Base-by-base conservation (phyloP, 2,113 vertebrate genomes). In the Pterocles burchelli region DNA sequence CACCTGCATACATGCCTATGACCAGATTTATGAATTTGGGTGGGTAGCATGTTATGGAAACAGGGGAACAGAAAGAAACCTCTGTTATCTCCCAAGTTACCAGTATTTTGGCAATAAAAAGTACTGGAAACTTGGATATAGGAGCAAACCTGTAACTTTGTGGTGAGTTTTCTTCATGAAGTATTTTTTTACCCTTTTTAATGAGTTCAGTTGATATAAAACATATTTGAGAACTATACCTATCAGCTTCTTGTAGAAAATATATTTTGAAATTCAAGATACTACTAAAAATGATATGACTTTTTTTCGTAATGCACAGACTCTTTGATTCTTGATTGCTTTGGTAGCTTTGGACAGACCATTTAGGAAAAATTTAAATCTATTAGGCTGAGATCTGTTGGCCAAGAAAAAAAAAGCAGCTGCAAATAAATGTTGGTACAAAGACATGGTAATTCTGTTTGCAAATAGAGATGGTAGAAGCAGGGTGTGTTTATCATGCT, bases 1-100 rank as follows among this genome's bases (percentile, higher is more conserved):
- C 11, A 4, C 33, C 22, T 67, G 38, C 6, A 0, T 45, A 26
- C 17, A 29, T 0, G 0, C 15, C 58, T 61, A 10, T 36, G 38
- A 75, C 20, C 13, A 33, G 61, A 54, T 63, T 43, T 59, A 15
- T 58, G 8, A 58, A 2, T 94, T 78, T 57, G 38, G 33, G 36
- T 79, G 66, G 26, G 17, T 19, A 51, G 57, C 33, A 5, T 51
- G 8, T 68, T 62, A 41, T n/a, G n/a, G 75, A 55, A 80, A 24
- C 10, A 76, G 78, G 26, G 15, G 43, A 90, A 63, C 34, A 59
- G 68, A 63, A 63, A 65, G 20, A 85, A 81, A 33, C 33, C 9
- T 61, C 3, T 2, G 2, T 59, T 82, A 13, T 57, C 26, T 75
- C 48, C 36, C 43, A 67, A 0, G 0, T 77, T 77, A 54, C 31